Percentiles rank a stretch among this genome's conserved stretches.
These are phyloP conservation scores for Eidolon dupreanum DNA, from an alignment of 2,797 vertebrate genomes.

Conservation along the genomic window DNA sequence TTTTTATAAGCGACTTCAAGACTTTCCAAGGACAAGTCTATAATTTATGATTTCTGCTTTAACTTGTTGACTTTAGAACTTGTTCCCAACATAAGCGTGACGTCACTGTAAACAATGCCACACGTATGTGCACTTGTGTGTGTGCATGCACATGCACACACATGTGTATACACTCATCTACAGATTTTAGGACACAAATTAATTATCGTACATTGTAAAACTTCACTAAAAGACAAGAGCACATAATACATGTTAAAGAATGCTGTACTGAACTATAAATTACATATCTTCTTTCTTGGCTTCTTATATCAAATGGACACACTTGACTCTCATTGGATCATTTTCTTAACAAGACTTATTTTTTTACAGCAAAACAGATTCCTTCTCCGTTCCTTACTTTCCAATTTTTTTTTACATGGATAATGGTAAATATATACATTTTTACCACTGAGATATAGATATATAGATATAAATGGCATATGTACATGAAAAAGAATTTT, in stretches of 20 bases:
- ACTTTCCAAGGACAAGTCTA: not conserved
- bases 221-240: not conserved
- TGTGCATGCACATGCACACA: no score
- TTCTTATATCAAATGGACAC: not conserved
- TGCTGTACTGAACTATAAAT: not conserved
- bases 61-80: conserved; percentile 40
- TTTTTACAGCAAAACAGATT: not conserved
- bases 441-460: not conserved
- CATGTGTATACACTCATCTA: not conserved
- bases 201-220: not conserved
- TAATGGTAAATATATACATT: not conserved
- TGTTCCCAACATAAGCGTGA: not conserved
- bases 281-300: not conserved
- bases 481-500: not conserved
- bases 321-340: not conserved
- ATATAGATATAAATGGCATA: not conserved
- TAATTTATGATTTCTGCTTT: conserved; percentile 5
- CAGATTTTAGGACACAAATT: not conserved
- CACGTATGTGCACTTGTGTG: rapidly evolving
- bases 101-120: not conserved
- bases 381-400: not conserved
- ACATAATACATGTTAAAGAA: not conserved
- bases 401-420: not conserved
- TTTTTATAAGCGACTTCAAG: conserved; percentile 11
- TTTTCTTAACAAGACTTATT: not conserved